A percentile compares a stretch with the other conserved stretches of the same genome.
Evolutionary conservation across 2,113 vertebrate genomes (phyloP).

Genomic region (Caretta caretta): DNA sequence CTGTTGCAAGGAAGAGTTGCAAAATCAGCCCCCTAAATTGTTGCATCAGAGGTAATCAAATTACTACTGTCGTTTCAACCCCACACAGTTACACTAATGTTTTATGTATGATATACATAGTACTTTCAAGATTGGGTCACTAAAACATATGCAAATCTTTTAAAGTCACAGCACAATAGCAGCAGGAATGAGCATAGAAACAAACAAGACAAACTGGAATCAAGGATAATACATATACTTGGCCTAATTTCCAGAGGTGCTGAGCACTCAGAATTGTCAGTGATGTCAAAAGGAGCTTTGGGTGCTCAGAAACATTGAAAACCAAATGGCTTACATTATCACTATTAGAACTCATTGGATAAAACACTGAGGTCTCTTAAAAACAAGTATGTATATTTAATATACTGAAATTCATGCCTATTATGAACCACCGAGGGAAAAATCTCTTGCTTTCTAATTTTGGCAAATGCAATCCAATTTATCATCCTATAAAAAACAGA

Average conservation of each 20-base stretch:
- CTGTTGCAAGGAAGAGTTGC: neutral
- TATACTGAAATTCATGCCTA: neutral
- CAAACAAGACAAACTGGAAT: neutral
- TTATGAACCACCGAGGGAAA: neutral
- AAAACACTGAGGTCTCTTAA: neutral
- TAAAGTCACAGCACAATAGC: neutral
- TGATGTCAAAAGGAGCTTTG: neutral
- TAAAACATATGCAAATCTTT: neutral
- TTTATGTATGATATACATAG: neutral
- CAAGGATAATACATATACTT: neutral
- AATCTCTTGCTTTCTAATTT: neutral
- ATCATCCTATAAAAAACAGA: neutral
- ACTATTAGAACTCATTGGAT: neutral
- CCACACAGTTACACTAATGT: neutral
- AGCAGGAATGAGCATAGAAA: neutral
- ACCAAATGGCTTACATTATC: neutral
- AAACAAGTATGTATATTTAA: neutral
- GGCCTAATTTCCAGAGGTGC: rapidly evolving
- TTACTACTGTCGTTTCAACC: neutral
- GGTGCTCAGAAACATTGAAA: neutral
- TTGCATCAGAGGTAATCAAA: neutral
- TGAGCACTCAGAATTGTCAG: neutral
- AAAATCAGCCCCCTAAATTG: neutral
- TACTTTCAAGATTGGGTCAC: neutral
- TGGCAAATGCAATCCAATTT: neutral